Evolutionary conservation across 2,888 invertebrate species (phyloP).

Genomic region (Pomacea canaliculata): DNA sequence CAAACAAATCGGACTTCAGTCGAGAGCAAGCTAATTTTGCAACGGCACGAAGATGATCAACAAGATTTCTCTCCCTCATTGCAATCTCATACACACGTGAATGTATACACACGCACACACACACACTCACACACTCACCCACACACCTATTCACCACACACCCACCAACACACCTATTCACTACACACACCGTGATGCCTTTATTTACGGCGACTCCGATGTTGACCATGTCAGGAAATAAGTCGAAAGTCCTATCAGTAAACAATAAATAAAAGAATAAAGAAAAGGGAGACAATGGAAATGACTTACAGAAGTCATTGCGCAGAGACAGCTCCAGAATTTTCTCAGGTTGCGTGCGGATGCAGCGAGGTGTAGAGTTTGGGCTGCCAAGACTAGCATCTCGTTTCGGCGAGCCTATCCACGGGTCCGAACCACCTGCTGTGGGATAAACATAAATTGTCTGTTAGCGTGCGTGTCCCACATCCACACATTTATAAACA

Average conservation of each 20-base stretch:
- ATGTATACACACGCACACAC: background rate
- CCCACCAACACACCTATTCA: background rate
- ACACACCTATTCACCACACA: background rate
- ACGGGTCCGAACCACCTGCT: slow-evolving; percentile 2
- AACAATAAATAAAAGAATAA: too few species aligned
- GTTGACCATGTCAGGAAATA: too few species aligned
- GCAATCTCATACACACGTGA: background rate
- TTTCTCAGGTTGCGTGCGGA: background rate
- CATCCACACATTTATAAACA: too few species aligned
- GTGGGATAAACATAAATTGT: background rate
- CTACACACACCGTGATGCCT: background rate
- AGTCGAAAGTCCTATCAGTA: too few species aligned
- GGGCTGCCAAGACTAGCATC: background rate
- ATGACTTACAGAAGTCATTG: slow-evolving; percentile 5
- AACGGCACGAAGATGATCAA: too few species aligned
- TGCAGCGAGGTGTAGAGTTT: background rate
- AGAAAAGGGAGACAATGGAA: too few species aligned
- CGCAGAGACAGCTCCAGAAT: background rate
- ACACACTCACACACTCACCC: background rate
- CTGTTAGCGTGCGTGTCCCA: background rate
- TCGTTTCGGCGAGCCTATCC: background rate
- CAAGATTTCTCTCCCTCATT: too few species aligned
- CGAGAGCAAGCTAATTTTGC: too few species aligned
- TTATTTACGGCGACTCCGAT: too few species aligned
- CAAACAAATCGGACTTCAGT: too few species aligned